Percentiles rank a stretch among this genome's conserved stretches.
Conservation (phyloP, 2,797 vertebrate genomes). For the Salarias fasciatus region DNA sequence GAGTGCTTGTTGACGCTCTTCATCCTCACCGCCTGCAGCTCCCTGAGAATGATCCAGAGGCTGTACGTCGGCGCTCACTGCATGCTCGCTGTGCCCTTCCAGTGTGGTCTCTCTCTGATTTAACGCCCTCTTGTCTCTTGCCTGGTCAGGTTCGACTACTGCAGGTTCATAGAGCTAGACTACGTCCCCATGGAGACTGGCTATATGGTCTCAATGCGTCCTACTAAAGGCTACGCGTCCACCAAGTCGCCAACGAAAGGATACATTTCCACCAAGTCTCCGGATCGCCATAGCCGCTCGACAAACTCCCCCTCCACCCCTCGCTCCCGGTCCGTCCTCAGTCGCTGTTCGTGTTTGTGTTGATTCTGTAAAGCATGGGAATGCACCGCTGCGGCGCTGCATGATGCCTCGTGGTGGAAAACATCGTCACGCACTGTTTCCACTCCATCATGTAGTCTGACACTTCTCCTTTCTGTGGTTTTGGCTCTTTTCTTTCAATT, state of each 20-base stretch:
- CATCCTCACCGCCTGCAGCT: conserved; percentile 16
- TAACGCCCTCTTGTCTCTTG: conserved; percentile 76
- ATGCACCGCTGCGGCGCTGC: conserved; percentile 39
- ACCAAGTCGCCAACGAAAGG: conserved; percentile 77
- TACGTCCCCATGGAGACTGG: conserved; percentile 87
- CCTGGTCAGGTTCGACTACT: conserved; percentile 87
- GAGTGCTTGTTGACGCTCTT: conserved; percentile 46
- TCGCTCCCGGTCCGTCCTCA: conserved; percentile 66
- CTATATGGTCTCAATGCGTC: conserved; percentile 87
- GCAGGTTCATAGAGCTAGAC: conserved; percentile 88
- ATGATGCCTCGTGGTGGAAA: conserved; percentile 24
- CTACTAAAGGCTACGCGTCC: conserved; percentile 81
- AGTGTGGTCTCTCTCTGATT: conserved; percentile 37
- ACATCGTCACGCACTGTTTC: conserved; percentile 3
- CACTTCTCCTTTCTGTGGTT: conserved; percentile 1
- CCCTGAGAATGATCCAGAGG: conserved; percentile 4
- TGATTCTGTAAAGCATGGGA: conserved; percentile 65
- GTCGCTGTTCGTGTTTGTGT: conserved; percentile 21
- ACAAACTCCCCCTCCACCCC: conserved; percentile 73
- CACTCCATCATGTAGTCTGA: conserved; percentile 19
- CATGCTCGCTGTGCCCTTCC: conserved; percentile 22
- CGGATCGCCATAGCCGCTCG: conserved; percentile 78
- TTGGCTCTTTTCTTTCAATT: conserved; percentile 13
- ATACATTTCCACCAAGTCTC: conserved; percentile 71
- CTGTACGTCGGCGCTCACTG: conserved; percentile 11